Base-by-base conservation (phyloP, 2,888 invertebrate genomes). In the Cataglyphis altisquamis region DNA sequence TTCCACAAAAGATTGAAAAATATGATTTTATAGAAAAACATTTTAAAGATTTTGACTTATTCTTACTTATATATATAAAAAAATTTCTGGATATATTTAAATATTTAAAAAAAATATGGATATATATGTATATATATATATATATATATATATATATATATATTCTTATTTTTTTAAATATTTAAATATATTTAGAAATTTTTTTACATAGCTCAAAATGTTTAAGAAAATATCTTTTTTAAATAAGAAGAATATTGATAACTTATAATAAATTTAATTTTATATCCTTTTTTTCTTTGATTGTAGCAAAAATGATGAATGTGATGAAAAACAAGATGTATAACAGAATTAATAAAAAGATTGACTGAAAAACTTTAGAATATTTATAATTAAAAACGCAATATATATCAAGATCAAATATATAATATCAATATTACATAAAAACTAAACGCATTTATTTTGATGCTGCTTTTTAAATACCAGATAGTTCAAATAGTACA, bases 361-460 rank as follows among this genome's bases (percentile, higher is more conserved):
- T 62, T 60, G 5, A 29, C 2, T 10, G 3, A n/a, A n/a, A 8
- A 41, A 8, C 5, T n/a, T 39, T 0, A 0, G 3, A n/a, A 41
- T n/a, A 8, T 39, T n/a, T 52, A 72, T 60, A 25, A 73, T 72
- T 10, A 39, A 39, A 41, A 60, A 41, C 60, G 25, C n/a, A 25
- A 12, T 72, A 10, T 1, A n/a, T 10, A 25, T 0, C 5, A 39
- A 57, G 9, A 21, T 3, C 60, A 25, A 15, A 60, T 29, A 10
- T 15, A 73, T 3, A 62, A 25, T 18, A 60, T 21, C 21, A 9
- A n/a, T 21, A 29, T 15, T 41, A 73, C 10, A 10, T 45, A 62
- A 73, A 73, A 62, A 29, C 8, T 62, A 63, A 74, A 74, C 4
- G 1, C 18, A 15, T 36, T 48, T 32, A 63, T 18, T 32, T 45